Evolutionary conservation across 2,888 invertebrate genomes (phyloP).

Genomic region (Rhingia rostrata): DNA sequence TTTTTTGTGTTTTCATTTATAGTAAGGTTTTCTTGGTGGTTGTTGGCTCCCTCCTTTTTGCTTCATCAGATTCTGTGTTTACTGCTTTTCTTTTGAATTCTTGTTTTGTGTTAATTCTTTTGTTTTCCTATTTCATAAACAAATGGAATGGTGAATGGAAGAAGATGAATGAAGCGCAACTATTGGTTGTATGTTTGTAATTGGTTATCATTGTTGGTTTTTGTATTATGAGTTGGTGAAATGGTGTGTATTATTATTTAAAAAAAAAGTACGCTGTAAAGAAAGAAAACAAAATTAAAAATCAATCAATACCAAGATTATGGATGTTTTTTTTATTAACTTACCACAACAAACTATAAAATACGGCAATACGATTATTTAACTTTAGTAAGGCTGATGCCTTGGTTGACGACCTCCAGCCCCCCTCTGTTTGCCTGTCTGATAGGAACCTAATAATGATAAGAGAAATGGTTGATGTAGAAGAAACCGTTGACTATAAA

Average conservation of each 20-base stretch:
- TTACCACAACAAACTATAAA: conserved; percentile 74
- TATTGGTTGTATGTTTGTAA: conserved; percentile 54
- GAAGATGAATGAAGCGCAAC: conserved; percentile 69
- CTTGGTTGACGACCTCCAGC: conserved; percentile 90
- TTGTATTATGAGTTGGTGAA: conserved; percentile 69
- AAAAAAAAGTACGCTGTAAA: conserved; percentile 67
- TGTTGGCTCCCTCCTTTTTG: conserved; percentile 68
- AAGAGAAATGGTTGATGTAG: conserved; percentile 31
- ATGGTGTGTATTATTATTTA: conserved; percentile 63
- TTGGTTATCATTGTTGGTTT: conserved; percentile 47
- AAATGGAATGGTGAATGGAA: conserved; percentile 75
- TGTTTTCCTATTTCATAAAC: conserved; percentile 68
- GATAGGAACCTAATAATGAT: conserved; percentile 83
- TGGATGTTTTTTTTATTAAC: conserved; percentile 6
- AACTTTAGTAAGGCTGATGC: conserved; percentile 92
- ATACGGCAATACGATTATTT: conserved; percentile 69
- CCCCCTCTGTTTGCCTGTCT: conserved; percentile 93
- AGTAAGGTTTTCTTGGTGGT: conserved; percentile 73
- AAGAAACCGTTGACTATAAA: not conserved
- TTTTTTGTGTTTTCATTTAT: conserved; percentile 54
- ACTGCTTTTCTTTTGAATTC: conserved; percentile 38
- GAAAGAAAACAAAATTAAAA: not conserved
- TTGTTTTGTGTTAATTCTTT: conserved; percentile 71
- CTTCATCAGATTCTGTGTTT: conserved; percentile 42
- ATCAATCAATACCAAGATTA: not conserved